Evolutionary conservation across 2,113 vertebrate species (phyloP).

Genomic region (Sinosuthora webbiana): DNA sequence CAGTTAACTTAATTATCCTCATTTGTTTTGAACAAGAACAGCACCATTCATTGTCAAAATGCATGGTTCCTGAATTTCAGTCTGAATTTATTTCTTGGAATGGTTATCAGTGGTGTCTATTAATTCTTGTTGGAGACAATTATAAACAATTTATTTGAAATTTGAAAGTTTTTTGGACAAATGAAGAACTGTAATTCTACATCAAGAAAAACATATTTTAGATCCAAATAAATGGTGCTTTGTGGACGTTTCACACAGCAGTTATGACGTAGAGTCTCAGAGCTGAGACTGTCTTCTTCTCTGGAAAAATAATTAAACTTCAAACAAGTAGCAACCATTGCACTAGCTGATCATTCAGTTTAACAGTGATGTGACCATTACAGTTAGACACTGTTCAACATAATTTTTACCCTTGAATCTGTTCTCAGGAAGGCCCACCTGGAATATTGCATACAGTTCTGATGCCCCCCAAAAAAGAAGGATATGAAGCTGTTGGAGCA

Average conservation of each 20-base stretch:
- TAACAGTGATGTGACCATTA: neutral
- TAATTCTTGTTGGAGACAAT: neutral
- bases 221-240: neutral
- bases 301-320: neutral
- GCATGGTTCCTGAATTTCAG: neutral
- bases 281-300: neutral
- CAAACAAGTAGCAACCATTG: neutral
- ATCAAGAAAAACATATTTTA: neutral
- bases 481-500: neutral
- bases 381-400: neutral
- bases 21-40: neutral
- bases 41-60: neutral
- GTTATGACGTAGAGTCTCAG: neutral
- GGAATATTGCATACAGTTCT: neutral
- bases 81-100: neutral
- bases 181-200: neutral
- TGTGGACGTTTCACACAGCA: neutral
- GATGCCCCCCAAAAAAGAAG: neutral
- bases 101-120: neutral
- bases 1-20: neutral
- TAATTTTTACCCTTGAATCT: neutral
- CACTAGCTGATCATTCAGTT: neutral
- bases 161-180: neutral
- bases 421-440: rapidly evolving
- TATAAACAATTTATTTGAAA: neutral